These are phyloP conservation scores for Maconellicoccus hirsutus DNA, from an alignment of 1,140 invertebrate genomes.

Conservation along the genomic window DNA sequence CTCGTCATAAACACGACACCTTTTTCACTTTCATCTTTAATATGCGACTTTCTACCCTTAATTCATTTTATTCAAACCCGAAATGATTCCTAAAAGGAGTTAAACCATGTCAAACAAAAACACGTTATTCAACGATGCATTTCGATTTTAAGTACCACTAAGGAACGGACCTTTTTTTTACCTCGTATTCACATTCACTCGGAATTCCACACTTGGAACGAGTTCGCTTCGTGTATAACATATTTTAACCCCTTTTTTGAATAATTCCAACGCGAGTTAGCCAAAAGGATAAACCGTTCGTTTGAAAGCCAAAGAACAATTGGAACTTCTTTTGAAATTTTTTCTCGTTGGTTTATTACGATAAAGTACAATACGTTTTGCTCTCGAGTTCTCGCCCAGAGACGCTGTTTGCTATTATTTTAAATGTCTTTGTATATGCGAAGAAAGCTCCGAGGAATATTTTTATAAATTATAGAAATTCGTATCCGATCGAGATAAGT, in stretches of 20 bases:
- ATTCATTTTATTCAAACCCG: neutral
- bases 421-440: too few species aligned
- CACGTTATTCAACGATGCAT: neutral
- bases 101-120: neutral
- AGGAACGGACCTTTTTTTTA: neutral
- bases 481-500: too few species aligned
- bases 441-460: too few species aligned
- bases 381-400: too few species aligned
- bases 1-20: neutral
- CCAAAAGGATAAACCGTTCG: neutral
- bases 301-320: neutral
- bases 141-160: neutral
- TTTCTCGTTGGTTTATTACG: too few species aligned
- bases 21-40: neutral
- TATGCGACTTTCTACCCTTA: neutral
- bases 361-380: too few species aligned
- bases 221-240: neutral
- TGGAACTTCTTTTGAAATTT: too few species aligned
- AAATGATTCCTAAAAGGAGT: neutral
- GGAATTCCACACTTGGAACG: neutral
- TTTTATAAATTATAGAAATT: too few species aligned
- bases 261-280: neutral
- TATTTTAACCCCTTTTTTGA: conserved; percentile 9
- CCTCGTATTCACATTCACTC: too few species aligned
- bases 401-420: too few species aligned